phyloP scores from a whole-genome alignment of 2,113 vertebrate species.

The Cichladusa arquata region DNA sequence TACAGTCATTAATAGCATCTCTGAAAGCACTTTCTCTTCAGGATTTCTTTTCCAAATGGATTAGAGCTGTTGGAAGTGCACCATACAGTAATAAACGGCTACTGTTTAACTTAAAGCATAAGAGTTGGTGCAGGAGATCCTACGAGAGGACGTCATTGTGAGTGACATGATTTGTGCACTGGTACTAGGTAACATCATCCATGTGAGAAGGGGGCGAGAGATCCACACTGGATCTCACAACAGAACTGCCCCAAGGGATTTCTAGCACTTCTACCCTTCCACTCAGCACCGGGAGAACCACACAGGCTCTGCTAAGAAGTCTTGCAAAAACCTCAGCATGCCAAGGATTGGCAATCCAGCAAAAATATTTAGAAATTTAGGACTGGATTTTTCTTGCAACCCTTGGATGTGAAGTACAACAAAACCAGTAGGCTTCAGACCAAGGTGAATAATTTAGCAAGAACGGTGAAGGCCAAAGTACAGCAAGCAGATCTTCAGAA shows the following conservation, averaged over 20 bases:
- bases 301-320: not conserved
- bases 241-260: not conserved
- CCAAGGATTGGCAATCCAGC: not conserved
- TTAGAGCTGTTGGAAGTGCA: not conserved
- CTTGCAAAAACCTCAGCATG: not conserved
- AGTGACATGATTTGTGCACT: not conserved
- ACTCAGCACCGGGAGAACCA: not conserved
- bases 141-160: fast-evolving
- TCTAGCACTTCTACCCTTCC: not conserved
- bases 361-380: not conserved
- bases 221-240: not conserved
- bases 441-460: not conserved
- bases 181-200: not conserved
- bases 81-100: not conserved
- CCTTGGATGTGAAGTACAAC: not conserved
- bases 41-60: not conserved
- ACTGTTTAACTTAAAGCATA: not conserved
- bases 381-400: not conserved
- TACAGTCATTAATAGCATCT: not conserved
- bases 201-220: not conserved
- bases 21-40: not conserved
- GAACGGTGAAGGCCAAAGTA: not conserved
- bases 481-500: not conserved
- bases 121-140: not conserved
- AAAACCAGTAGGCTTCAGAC: not conserved